phyloP scores from a whole-genome alignment of 2,113 vertebrate genomes.

The Zingel zingel region DNA sequence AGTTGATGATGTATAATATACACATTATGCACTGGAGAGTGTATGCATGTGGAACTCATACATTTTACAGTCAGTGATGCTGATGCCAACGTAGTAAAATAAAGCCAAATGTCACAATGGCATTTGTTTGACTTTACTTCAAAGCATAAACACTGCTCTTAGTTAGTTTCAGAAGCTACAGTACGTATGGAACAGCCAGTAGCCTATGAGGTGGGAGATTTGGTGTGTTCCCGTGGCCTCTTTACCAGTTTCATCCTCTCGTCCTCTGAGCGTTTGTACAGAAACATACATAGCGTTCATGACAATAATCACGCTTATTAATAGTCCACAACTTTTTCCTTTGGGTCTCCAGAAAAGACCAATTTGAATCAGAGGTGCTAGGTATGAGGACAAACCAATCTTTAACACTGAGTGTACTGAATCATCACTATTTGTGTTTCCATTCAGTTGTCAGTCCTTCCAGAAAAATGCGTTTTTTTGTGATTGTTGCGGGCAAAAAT shows the following conservation, averaged over 20 bases:
- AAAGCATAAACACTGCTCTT: background rate
- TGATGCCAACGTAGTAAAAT: background rate
- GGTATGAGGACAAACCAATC: background rate
- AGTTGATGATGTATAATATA: background rate
- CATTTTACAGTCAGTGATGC: background rate
- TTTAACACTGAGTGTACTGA: background rate
- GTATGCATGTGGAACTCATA: background rate
- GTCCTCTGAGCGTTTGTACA: no score
- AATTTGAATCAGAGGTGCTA: background rate
- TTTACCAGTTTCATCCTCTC: background rate
- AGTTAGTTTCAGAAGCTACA: background rate
- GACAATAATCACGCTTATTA: background rate
- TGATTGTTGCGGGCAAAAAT: no score
- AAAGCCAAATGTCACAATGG: background rate
- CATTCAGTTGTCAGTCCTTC: no score
- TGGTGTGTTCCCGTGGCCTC: background rate
- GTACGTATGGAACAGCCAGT: background rate
- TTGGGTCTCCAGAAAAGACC: no score
- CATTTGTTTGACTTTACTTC: background rate
- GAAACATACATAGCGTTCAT: no score
- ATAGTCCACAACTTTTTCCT: background rate
- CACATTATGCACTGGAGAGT: background rate
- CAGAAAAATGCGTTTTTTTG: no score
- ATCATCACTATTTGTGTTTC: background rate
- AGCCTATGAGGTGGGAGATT: background rate